Base-by-base conservation (phyloP, 1,140 invertebrate species). In the Andricus grossulariae region DNA sequence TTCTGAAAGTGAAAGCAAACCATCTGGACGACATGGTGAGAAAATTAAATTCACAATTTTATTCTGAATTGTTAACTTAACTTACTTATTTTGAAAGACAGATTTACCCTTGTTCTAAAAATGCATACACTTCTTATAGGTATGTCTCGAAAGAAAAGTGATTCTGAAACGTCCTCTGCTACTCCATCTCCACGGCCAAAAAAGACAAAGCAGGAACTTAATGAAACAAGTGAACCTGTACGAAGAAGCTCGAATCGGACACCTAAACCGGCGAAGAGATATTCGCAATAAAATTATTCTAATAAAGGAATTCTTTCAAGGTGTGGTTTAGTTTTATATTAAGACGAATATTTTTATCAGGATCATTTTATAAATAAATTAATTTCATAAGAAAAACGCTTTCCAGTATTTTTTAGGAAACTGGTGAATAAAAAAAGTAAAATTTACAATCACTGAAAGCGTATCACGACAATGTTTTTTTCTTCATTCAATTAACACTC, bases 181-280 rank as follows among this genome's bases (percentile, higher is more conserved):
- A 66, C 15, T 25, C 60, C 25, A 16, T 15, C 60, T 13, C 25
- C 60, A 8, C 25, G 25, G 39, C 32, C 32, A 66, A 66, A 66
- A 66, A 39, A 32, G 21, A 66, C 60, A 39, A 66, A 39, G n/a
- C 60, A 66, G 32, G 60, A 66, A 39, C 39, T 45, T 8, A 45
- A 11, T 45, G 57, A 66, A 66, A 10, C 19, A 13, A 32, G 32
- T 45, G 60, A 45, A 11, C 39, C 39, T 45, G 6, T 16, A 7
- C 60, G 60, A 66, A 66, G 60, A 11, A 66, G 60, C 39, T 66
- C 60, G 39, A 66, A 10, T 66, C 25, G 60, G 16, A 15, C 25
- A 66, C 10, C 60, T 39, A 66, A 66, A 16, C 21, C 6, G 15
- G 4, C 25, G 5, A 39, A 25, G 39, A 39, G 60, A 66, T 39